These are phyloP conservation scores for Rhabdomys pumilio DNA, from an alignment of 2,797 vertebrate species.

Conservation along the genomic window DNA sequence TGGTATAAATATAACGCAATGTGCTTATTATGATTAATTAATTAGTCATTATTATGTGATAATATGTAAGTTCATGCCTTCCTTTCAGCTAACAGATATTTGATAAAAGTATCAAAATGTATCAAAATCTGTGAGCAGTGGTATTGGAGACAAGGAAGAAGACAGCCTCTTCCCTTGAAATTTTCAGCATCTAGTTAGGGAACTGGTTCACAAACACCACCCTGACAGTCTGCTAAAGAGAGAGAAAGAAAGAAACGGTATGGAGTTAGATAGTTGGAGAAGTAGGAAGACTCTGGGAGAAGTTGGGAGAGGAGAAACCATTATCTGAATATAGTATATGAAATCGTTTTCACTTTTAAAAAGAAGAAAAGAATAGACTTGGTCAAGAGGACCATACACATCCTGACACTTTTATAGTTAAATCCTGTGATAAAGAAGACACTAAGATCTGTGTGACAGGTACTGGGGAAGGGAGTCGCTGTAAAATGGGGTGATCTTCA, in stretches of 20 bases:
- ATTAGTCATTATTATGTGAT: background rate
- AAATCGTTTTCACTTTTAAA: background rate
- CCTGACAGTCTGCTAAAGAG: too few species aligned
- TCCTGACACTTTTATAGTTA: background rate
- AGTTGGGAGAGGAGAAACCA: background rate
- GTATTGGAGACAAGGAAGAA: background rate
- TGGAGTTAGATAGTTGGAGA: too few species aligned
- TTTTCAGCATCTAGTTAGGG: too few species aligned
- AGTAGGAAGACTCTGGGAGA: background rate
- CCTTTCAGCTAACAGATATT: background rate
- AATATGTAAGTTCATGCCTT: background rate
- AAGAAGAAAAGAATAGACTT: background rate
- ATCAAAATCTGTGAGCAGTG: background rate
- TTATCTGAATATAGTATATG: background rate
- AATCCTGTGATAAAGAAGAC: background rate
- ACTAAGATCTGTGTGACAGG: too few species aligned
- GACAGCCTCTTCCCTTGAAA: background rate
- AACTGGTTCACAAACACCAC: background rate
- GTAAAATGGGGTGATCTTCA: background rate
- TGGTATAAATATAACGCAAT: background rate
- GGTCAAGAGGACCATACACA: background rate
- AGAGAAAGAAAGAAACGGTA: background rate
- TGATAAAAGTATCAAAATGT: background rate
- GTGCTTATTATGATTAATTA: background rate
- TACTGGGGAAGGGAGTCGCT: background rate